These are phyloP conservation scores for Corythornis vintsioides DNA, from an alignment of 2,113 vertebrate species.

Conservation along the genomic window DNA sequence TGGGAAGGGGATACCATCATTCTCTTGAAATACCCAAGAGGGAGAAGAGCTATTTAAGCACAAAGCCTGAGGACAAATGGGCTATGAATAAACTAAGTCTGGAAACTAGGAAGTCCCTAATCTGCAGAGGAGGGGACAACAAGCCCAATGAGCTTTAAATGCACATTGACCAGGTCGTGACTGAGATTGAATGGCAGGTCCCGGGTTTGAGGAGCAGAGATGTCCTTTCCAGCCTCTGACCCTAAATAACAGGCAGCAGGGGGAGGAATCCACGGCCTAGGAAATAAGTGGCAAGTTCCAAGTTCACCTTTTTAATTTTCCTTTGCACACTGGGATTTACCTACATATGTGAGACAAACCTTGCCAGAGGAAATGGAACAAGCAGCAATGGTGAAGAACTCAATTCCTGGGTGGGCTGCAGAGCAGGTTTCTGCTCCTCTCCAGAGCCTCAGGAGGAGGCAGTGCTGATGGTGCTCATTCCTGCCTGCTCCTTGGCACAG, in stretches of 20 bases:
- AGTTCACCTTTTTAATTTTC: background rate
- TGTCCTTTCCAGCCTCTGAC: background rate
- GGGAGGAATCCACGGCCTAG: background rate
- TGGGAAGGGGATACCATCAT: background rate
- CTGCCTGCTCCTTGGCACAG: background rate
- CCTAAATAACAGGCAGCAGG: background rate
- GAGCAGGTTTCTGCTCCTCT: rapidly evolving
- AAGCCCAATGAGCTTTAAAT: background rate
- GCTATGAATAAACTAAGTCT: conserved; percentile 52
- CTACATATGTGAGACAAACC: conserved; percentile 2
- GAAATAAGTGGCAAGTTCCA: background rate
- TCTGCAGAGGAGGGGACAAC: background rate
- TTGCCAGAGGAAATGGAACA: background rate
- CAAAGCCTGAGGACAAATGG: conserved; percentile 37
- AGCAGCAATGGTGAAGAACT: background rate
- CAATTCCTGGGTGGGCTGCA: rapidly evolving
- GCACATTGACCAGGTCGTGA: background rate
- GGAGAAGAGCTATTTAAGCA: conserved; percentile 32
- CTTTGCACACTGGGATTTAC: conserved; percentile 50
- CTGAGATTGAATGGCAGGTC: background rate
- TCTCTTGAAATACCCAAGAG: conserved; percentile 36
- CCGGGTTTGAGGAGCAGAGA: background rate
- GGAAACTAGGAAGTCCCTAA: background rate
- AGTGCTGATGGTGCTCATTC: conserved; percentile 59
- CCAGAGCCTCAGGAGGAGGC: rapidly evolving